These are phyloP conservation scores for Pseudomyrmex gracilis DNA, from an alignment of 1,140 invertebrate genomes.

Conservation along the genomic window DNA sequence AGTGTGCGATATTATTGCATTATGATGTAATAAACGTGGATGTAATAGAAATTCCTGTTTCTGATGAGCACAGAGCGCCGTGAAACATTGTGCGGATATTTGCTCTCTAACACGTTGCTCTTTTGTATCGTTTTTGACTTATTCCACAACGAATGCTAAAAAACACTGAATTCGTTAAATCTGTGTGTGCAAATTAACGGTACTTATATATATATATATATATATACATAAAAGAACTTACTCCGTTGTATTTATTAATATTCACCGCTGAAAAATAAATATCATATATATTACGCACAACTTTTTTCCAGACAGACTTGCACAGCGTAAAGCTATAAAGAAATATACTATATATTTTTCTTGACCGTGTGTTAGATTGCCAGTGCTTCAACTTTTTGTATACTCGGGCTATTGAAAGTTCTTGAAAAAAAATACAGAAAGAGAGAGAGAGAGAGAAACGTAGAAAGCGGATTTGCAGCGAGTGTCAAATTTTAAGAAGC, in stretches of 20 bases:
- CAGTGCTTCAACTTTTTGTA: not conserved
- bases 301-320: not conserved
- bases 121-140: not conserved
- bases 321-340: too few relatives aligned
- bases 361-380: not conserved
- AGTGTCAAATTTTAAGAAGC: constrained; percentile 45
- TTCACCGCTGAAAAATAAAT: not conserved
- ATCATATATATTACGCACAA: not conserved
- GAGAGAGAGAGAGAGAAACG: not conserved
- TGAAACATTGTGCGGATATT: constrained; percentile 2
- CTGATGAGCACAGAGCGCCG: not conserved
- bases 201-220: not conserved
- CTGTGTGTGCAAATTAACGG: not conserved
- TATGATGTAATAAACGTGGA: not conserved
- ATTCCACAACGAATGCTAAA: not conserved
- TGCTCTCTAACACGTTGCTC: not conserved
- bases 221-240: not conserved
- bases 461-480: constrained; percentile 17
- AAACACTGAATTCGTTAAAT: constrained; percentile 14
- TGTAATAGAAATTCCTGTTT: constrained; percentile 25
- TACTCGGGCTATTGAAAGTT: not conserved
- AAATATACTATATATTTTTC: too few relatives aligned
- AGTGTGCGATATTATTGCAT: not conserved
- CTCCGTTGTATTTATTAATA: not conserved
- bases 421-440: not conserved